phyloP scores from a whole-genome alignment of 2,888 invertebrate species.

The Philereme transversata region DNA sequence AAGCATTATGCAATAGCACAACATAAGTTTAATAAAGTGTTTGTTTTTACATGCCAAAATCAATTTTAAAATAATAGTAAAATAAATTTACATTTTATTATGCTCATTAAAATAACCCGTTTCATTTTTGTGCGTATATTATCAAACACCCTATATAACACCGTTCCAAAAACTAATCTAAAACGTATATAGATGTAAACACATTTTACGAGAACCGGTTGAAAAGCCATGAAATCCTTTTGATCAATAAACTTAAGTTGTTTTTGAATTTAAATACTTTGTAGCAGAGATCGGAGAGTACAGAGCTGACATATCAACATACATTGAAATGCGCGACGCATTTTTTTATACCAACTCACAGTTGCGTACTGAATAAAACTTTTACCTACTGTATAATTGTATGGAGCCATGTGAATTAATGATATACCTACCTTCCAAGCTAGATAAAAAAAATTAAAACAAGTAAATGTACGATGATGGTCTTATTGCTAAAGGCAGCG shows the following conservation, averaged over 20 bases:
- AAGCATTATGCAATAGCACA: too few relatives aligned
- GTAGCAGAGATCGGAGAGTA: background rate
- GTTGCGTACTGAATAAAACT: conserved; percentile 15
- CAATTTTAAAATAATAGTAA: too few relatives aligned
- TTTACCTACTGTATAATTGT: conserved; percentile 17
- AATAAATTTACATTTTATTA: too few relatives aligned
- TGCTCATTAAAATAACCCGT: too few relatives aligned
- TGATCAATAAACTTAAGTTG: conserved; percentile 12
- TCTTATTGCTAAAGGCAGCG: too few relatives aligned
- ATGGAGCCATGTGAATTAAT: background rate
- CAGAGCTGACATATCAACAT: conserved; percentile 9
- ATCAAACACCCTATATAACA: too few relatives aligned
- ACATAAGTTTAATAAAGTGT: too few relatives aligned
- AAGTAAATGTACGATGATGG: too few relatives aligned
- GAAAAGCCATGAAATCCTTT: conserved; percentile 1
- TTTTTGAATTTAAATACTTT: conserved; percentile 10
- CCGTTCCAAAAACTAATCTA: background rate
- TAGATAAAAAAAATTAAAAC: too few relatives aligned
- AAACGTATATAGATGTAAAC: background rate
- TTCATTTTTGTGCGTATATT: too few relatives aligned
- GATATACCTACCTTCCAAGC: too few relatives aligned
- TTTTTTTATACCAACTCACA: conserved; percentile 11
- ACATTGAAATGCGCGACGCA: conserved; percentile 5
- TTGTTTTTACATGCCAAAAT: too few relatives aligned
- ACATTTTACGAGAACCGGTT: background rate